Evolutionary conservation across 2,113 vertebrate genomes (phyloP), one percentile per base, ranked within the genome.

Genomic region (Cyanistes caeruleus): DNA sequence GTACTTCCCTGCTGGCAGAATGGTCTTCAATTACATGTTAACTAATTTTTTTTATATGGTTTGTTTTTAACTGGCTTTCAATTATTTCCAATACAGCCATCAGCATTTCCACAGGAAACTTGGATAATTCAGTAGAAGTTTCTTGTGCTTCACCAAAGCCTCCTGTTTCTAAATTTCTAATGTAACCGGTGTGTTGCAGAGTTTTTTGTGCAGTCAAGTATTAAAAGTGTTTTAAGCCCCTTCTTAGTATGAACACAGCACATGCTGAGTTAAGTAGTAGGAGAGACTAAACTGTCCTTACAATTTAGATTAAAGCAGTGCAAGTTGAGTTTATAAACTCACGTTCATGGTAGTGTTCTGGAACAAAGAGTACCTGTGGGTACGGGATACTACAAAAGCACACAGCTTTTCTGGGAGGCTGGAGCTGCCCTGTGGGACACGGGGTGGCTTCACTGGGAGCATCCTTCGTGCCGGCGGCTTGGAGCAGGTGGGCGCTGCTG

Each of bases 361-460:
- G 68, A 77, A n/a, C 18, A 73, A 39, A 16, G 56, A 76, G 15
- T 23, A 9, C 13, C 19, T 7, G 44, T 51, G 82, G 62, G 53
- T 19, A 46, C 3, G 6, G 30, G 37, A 2, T 41, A 12, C 68
- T 31, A 55, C 8, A 68, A 25, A 88, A 52, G 22, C 53, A n/a
- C 4, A 5, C 35, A 28, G 28, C 31, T 78, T 88, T 75, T 41
- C 46, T 27, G 65, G 41, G 28, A 33, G 37, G 21, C 24, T 15
- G 12, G 51, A 43, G 62, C 3, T 0, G 1, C n/a, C 20, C 0
- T 1, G 4, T 0, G 6, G 72, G 62, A 27, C 1, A 8, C 10
- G 9, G 31, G 16, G 25, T 49, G 24, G 17, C 65, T 94, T 53
- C 41, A 3, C 25, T 43, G 0, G 0, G 53, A 69, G 41, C 78